Conservation (phyloP, 2,113 vertebrate genomes). For the Strix aluco region DNA sequence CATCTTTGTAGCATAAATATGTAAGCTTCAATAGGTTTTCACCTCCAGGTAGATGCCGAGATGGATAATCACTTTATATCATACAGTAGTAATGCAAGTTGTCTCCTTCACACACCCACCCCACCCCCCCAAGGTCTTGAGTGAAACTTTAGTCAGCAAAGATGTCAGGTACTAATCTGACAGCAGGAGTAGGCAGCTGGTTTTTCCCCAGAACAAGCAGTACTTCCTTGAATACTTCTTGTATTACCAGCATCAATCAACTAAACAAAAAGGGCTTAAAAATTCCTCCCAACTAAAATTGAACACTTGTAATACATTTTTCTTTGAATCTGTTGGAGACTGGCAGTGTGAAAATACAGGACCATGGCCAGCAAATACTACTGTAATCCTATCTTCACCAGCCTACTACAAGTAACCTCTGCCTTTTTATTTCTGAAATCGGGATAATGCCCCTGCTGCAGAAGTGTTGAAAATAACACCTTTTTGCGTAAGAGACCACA, state of each 20-base stretch:
- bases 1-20: not conserved
- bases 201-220: not conserved
- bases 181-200: not conserved
- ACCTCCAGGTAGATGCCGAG: not conserved
- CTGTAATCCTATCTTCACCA: not conserved
- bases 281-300: not conserved
- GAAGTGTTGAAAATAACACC: not conserved
- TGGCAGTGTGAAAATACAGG: not conserved
- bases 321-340: not conserved
- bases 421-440: not conserved
- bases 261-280: not conserved
- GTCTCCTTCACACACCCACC: not conserved
- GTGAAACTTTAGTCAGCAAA: not conserved
- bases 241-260: not conserved
- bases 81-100: not conserved
- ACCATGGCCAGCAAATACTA: not conserved
- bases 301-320: not conserved
- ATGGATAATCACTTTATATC: not conserved
- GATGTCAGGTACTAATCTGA: not conserved
- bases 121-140: not conserved
- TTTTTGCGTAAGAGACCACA: not conserved
- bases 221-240: not conserved
- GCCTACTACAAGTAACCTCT: not conserved
- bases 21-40: not conserved
- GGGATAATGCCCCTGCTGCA: not conserved